phyloP scores from a whole-genome alignment of 2,888 invertebrate genomes.

The Apeira syringaria region DNA sequence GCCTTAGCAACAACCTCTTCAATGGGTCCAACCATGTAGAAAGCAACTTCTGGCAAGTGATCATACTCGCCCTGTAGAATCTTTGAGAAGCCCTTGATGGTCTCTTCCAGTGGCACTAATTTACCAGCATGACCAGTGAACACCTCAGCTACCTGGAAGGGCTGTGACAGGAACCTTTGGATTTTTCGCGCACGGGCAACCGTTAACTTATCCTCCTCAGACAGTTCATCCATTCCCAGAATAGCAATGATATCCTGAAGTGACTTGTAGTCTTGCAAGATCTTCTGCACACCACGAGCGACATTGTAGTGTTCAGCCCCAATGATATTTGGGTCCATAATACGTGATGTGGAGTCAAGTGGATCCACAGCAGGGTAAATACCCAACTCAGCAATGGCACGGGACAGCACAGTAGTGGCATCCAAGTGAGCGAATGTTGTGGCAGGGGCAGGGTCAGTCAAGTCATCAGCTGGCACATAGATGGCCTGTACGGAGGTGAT shows the following conservation, averaged over 20 bases:
- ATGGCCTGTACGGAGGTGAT: slow-evolving; percentile 98
- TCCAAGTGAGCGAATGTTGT: slow-evolving; percentile 98
- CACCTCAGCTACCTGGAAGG: slow-evolving; percentile 96
- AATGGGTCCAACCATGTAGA: slow-evolving; percentile 98
- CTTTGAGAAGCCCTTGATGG: slow-evolving; percentile 94
- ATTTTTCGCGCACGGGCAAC: slow-evolving; percentile 97
- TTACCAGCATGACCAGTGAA: slow-evolving; percentile 97
- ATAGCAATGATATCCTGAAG: slow-evolving; percentile 96
- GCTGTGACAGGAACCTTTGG: slow-evolving; percentile 96
- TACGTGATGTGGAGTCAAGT: slow-evolving; percentile 96
- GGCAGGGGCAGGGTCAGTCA: slow-evolving; percentile 98
- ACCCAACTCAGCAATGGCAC: slow-evolving; percentile 96
- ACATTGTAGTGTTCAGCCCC: slow-evolving; percentile 95
- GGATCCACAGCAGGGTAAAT: slow-evolving; percentile 98
- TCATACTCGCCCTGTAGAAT: slow-evolving; percentile 94
- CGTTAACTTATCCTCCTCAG: slow-evolving; percentile 97
- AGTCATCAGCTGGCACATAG: slow-evolving; percentile 97
- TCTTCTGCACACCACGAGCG: slow-evolving; percentile 96
- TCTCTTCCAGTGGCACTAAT: slow-evolving; percentile 93
- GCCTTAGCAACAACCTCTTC: slow-evolving; percentile 95
- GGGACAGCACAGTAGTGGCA: slow-evolving; percentile 96
- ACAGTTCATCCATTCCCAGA: slow-evolving; percentile 93
- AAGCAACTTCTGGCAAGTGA: slow-evolving; percentile 95
- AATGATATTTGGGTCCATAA: slow-evolving; percentile 96
- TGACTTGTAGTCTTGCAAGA: slow-evolving; percentile 92